Base-by-base conservation (phyloP, 64 coral and sea anemone genomes). In the Cladopsammia gracilis region DNA sequence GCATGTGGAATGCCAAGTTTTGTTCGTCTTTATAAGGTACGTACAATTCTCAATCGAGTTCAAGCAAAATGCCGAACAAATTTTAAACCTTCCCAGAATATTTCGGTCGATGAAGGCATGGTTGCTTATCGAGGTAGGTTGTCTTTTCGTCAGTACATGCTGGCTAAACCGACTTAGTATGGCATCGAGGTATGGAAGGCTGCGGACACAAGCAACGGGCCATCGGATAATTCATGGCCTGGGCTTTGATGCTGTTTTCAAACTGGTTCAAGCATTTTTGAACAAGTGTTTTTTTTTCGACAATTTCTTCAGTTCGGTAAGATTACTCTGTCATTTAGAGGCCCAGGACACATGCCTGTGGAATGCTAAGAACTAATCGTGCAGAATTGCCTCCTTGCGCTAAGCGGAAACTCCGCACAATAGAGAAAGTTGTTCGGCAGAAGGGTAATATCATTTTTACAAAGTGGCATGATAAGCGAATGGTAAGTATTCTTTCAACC, bases 381-480 rank as follows among this genome's bases (percentile, higher is more conserved):
- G 87, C 79, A 44, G 72, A 77, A 19, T 57, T 93, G 72, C 91
- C 91, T 7, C 60, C 83, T 51, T 78, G 60, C 23, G 58, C 91
- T 10, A 87, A 68, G 5, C 13, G 9, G 60, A 87, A 56, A 34
- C 87, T 20, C 4, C 20, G 15, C 72, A 6, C 61, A 20, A 58
- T 60, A 78, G 44, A 78, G 12, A 20, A 46, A 13, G 70, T 61
- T n/a, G 34, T 61, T 48, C 52, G 53, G 10, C 79, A 85, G 23
- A 82, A 75, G 13, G 79, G 81, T 54, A 66, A 75, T 3, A 34
- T 86, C 19, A 53, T 81, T 51, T 92, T 92, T 49, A 92, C 79
- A 34, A 92, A 92, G 59, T 86, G 90, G 90, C 90, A 92, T 65
- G 83, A 88, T 18, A 94, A 92, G 58, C 26, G 75, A 22, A 74